Percentiles rank a stretch among this genome's conserved stretches.
Conservation (phyloP, 2,888 invertebrate species). For the Heliothis peltigera region DNA sequence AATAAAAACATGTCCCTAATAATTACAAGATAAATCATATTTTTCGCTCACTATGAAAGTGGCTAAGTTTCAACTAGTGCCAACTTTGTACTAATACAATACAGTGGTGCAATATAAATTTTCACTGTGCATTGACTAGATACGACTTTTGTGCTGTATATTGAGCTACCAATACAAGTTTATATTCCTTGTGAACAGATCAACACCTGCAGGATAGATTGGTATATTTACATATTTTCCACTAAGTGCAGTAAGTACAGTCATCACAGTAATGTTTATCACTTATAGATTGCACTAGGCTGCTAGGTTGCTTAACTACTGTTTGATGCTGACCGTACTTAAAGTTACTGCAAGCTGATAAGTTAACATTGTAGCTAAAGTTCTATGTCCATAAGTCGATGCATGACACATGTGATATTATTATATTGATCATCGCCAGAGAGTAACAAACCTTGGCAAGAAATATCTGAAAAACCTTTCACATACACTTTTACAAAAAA, state of each 20-base stretch:
- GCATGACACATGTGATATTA: neutral
- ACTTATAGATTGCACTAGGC: slow-evolving; percentile 7
- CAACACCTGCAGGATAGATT: neutral
- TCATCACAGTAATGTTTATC: slow-evolving; percentile 8
- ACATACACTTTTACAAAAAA: slow-evolving; percentile 24
- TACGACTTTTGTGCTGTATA: slow-evolving; percentile 49
- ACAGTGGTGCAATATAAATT: slow-evolving; percentile 45
- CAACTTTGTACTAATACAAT: slow-evolving; percentile 58
- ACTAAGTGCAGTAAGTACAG: slow-evolving; percentile 11
- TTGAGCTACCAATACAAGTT: slow-evolving; percentile 22
- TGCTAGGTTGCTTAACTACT: neutral
- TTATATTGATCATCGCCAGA: slow-evolving; percentile 40
- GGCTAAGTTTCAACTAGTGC: slow-evolving; percentile 25
- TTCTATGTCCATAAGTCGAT: too few species aligned
- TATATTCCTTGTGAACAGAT: neutral
- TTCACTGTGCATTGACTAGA: slow-evolving; percentile 71
- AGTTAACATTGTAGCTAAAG: too few species aligned
- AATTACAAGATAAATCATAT: slow-evolving; percentile 16
- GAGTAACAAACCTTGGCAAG: slow-evolving; percentile 68
- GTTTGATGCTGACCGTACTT: too few species aligned
- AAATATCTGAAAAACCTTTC: slow-evolving; percentile 17
- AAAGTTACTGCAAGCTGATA: too few species aligned
- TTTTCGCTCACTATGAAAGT: slow-evolving; percentile 30
- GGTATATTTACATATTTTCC: slow-evolving; percentile 10
- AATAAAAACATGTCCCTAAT: slow-evolving; percentile 1